Evolutionary conservation across 1,140 invertebrate species (phyloP).

Genomic region (Drosophila asahinai): DNA sequence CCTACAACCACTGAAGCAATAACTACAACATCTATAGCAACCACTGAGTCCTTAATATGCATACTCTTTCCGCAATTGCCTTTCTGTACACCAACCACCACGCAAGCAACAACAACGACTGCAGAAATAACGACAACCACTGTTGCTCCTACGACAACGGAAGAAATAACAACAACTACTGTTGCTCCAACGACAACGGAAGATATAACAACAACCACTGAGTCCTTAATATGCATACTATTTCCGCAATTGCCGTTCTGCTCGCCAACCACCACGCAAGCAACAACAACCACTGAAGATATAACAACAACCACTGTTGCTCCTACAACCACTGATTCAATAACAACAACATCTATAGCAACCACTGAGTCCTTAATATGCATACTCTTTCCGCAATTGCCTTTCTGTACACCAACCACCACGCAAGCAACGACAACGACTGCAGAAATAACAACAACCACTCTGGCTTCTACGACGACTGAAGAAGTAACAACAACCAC

Average conservation of each 20-base stretch:
- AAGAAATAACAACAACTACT: background rate
- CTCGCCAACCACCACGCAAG: background rate
- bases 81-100: no score
- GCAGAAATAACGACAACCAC: background rate
- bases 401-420: background rate
- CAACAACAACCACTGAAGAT: background rate
- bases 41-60: background rate
- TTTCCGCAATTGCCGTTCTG: no score
- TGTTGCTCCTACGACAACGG: background rate
- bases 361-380: background rate
- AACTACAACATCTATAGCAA: background rate
- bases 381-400: background rate
- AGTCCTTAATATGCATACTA: no score
- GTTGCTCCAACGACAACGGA: background rate
- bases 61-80: no score
- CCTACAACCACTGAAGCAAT: background rate
- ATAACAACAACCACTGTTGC: background rate
- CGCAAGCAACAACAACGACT: background rate
- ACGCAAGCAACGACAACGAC: background rate
- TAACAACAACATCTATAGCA: constrained; percentile 2
- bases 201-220: background rate
- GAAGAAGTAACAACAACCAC: background rate
- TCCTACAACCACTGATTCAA: background rate
- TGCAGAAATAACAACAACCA: no score
- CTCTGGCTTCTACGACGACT: background rate